Evolutionary conservation across 2,113 vertebrate genomes (phyloP).

Genomic region (Antechinus flavipes): DNA sequence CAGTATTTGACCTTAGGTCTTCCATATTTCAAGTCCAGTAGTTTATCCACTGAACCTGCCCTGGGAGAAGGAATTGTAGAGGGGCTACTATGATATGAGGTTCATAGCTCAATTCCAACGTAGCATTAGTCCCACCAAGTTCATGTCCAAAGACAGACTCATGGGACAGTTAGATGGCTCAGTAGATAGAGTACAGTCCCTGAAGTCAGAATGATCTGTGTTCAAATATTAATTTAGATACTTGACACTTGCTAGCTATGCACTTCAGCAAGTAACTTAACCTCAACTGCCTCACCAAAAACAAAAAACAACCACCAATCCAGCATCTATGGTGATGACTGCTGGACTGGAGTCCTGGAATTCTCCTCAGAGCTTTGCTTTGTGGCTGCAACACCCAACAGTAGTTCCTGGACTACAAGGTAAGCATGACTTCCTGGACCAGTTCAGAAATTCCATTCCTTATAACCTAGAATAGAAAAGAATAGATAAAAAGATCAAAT

Average conservation of each 20-base stretch:
- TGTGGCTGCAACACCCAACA: not conserved
- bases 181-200: no score
- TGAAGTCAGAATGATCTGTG: no score
- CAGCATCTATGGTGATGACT: not conserved
- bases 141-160: not conserved
- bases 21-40: not conserved
- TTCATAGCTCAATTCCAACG: not conserved
- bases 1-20: not conserved
- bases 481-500: not conserved
- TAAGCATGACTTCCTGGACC: not conserved
- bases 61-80: accelerated
- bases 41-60: not conserved
- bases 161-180: no score
- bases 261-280: no score
- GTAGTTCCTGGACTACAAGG: no score
- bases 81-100: not conserved
- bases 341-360: not conserved
- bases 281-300: no score
- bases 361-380: not conserved
- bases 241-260: no score
- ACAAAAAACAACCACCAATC: no score
- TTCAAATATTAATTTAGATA: no score
- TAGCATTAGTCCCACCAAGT: not conserved
- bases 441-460: not conserved
- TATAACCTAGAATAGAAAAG: not conserved